phyloP scores from a whole-genome alignment of 2,888 invertebrate genomes.

The Xestobium rufovillosum region DNA sequence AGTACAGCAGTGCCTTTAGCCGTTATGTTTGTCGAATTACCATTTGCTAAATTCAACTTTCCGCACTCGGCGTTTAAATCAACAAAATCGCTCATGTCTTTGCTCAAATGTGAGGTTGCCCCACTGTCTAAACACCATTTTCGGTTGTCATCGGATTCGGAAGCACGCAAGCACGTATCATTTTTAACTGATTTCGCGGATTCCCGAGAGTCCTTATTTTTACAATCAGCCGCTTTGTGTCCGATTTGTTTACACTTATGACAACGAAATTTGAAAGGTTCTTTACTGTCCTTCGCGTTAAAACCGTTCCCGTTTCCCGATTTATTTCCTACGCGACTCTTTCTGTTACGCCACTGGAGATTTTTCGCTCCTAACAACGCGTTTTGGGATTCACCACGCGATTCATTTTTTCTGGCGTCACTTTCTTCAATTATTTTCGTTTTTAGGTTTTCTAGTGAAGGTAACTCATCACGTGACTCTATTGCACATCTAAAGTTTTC shows the following conservation, averaged over 20 bases:
- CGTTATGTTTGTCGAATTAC: not conserved
- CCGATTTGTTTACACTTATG: slow-evolving; percentile 9
- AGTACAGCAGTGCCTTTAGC: slow-evolving; percentile 2
- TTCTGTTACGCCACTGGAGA: not conserved
- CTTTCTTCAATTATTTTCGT: slow-evolving; percentile 31
- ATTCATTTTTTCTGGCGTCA: slow-evolving; percentile 22
- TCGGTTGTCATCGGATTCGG: not conserved
- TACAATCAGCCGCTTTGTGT: slow-evolving; percentile 12
- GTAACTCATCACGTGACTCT: slow-evolving; percentile 33
- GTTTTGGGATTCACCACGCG: slow-evolving; percentile 2
- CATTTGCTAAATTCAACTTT: too few species aligned
- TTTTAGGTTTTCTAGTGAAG: slow-evolving; percentile 26
- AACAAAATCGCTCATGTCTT: slow-evolving; percentile 2
- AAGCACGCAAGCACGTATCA: not conserved
- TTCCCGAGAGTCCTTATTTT: not conserved
- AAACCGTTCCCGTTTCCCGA: slow-evolving; percentile 2
- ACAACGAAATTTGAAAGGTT: slow-evolving; percentile 8
- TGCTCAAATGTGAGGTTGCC: slow-evolving; percentile 15
- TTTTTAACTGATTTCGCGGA: slow-evolving; percentile 2
- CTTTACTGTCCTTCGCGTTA: slow-evolving; percentile 2
- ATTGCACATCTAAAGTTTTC: slow-evolving; percentile 36
- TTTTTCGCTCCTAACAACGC: slow-evolving; percentile 6
- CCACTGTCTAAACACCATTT: slow-evolving; percentile 17
- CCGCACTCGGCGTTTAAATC: not conserved
- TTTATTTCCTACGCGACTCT: not conserved